Evolutionary conservation across 2,888 invertebrate genomes (phyloP).

Genomic region (Limulus polyphemus): DNA sequence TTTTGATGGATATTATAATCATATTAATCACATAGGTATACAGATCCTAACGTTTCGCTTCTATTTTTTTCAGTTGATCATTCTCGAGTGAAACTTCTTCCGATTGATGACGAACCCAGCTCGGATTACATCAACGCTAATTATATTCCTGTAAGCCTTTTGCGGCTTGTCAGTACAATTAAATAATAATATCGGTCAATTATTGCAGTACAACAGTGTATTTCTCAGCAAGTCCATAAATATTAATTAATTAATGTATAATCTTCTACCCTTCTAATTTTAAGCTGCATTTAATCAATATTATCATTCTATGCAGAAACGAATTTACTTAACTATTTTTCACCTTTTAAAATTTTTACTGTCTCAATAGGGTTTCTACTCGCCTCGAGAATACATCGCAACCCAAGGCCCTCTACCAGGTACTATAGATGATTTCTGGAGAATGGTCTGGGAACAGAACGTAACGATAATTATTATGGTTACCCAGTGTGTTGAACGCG

Average conservation of each 20-base stretch:
- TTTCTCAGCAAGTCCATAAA: too few species aligned
- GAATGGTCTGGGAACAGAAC: conserved; percentile 58
- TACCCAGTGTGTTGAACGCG: conserved; percentile 53
- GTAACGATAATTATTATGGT: conserved; percentile 56
- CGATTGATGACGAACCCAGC: conserved; percentile 43
- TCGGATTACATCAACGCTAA: conserved; percentile 64
- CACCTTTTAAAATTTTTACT: not conserved
- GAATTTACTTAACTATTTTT: not conserved
- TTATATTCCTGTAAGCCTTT: conserved; percentile 48
- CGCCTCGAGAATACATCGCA: conserved; percentile 55
- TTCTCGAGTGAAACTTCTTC: conserved; percentile 49
- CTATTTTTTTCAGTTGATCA: conserved; percentile 47
- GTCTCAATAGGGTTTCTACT: conserved; percentile 45
- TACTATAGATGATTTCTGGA: conserved; percentile 59
- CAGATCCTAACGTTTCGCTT: too few species aligned
- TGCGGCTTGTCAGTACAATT: too few species aligned
- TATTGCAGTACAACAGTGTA: too few species aligned
- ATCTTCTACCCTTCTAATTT: too few species aligned
- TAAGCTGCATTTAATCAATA: too few species aligned
- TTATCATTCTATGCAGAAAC: not conserved
- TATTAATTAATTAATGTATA: too few species aligned
- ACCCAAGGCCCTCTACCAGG: conserved; percentile 57
- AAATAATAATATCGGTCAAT: too few species aligned
- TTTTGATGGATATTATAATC: too few species aligned
- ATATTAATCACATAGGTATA: too few species aligned